A percentile compares a stretch with the other conserved stretches of the same genome.
Evolutionary conservation across 1,140 invertebrate genomes (phyloP).

Genomic region (Macrostomum lignano): DNA sequence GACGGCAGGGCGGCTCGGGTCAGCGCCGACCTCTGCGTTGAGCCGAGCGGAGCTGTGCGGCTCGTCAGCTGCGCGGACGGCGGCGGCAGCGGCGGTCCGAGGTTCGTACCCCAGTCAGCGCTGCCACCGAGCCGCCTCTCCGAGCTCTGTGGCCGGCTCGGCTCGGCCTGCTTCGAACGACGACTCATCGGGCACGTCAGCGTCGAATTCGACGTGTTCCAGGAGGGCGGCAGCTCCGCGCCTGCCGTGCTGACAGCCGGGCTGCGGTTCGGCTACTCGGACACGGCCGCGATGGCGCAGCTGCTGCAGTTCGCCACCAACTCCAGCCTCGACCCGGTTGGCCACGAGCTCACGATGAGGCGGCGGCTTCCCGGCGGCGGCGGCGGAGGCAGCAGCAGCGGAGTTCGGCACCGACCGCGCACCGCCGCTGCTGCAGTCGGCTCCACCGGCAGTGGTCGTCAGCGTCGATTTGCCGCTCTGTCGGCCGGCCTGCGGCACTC

Average conservation of each 20-base stretch:
- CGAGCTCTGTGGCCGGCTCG: constrained; percentile 14
- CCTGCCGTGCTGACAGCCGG: too few relatives aligned
- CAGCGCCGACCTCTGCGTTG: too few relatives aligned
- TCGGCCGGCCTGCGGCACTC: constrained; percentile 22
- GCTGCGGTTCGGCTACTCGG: constrained; percentile 20
- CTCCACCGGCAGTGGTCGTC: too few relatives aligned
- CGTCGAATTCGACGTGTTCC: constrained; percentile 25
- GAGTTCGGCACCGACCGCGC: too few relatives aligned
- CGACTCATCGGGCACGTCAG: constrained; percentile 22
- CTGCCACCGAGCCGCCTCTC: constrained; percentile 20
- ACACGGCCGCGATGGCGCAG: constrained; percentile 18
- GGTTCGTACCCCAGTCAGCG: constrained; percentile 25
- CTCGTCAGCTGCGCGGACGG: too few relatives aligned
- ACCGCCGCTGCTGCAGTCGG: too few relatives aligned
- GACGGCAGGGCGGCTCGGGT: too few relatives aligned
- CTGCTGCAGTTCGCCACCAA: constrained; percentile 21
- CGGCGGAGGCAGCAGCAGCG: too few relatives aligned
- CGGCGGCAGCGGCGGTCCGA: constrained; percentile 20
- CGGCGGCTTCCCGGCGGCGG: too few relatives aligned
- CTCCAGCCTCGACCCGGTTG: constrained; percentile 14
- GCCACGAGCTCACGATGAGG: too few relatives aligned
- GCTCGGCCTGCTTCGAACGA: constrained; percentile 18
- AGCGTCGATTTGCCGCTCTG: constrained; percentile 22
- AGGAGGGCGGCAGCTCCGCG: too few relatives aligned
- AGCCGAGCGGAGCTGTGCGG: too few relatives aligned